Percentiles rank a stretch among this genome's conserved stretches.
phyloP scores from a whole-genome alignment of 2,113 vertebrate genomes.

The Hipposideros armiger region DNA sequence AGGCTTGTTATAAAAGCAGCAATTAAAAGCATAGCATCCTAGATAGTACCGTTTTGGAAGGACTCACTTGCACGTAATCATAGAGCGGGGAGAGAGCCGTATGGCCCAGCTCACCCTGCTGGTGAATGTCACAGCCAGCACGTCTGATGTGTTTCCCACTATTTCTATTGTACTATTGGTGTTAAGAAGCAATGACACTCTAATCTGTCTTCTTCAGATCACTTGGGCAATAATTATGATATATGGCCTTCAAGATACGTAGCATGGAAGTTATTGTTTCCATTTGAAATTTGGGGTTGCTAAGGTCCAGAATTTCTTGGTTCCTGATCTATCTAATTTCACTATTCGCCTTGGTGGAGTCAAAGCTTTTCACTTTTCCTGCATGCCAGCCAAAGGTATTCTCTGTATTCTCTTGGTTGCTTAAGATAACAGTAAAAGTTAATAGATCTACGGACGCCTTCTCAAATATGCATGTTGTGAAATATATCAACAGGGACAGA shows the following conservation, averaged over 20 bases:
- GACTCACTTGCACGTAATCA: neutral
- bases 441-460: neutral
- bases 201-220: neutral
- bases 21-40: neutral
- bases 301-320: neutral
- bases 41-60: neutral
- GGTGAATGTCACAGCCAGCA: neutral
- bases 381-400: neutral
- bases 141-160: neutral
- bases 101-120: neutral
- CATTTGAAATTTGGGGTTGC: neutral
- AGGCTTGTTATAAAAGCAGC: neutral
- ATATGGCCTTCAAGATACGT: neutral
- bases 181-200: neutral
- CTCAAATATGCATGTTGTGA: neutral
- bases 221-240: neutral
- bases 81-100: neutral
- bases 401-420: neutral
- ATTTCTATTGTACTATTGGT: neutral
- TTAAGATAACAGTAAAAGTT: neutral
- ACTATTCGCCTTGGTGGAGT: neutral
- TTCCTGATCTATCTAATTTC: neutral
- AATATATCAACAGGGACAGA: neutral
- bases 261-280: slow-evolving; percentile 5
- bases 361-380: neutral